Percentiles rank a stretch among this genome's conserved stretches.
These are phyloP conservation scores for Sesamia nonagrioides DNA, from an alignment of 1,140 invertebrate species.

Conservation along the genomic window DNA sequence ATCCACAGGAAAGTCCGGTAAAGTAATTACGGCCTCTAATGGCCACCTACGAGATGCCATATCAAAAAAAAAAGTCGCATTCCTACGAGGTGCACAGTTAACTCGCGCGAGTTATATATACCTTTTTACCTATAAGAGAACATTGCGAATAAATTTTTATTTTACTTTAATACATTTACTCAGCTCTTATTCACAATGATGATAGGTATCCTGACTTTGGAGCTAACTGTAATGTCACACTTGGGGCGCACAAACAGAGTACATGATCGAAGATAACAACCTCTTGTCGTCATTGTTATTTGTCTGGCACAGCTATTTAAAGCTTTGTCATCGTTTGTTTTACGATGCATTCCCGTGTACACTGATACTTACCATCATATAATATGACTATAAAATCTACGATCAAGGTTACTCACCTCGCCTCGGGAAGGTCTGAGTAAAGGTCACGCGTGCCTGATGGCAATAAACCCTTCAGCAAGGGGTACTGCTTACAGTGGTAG, in stretches of 20 bases:
- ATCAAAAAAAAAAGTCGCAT: no score
- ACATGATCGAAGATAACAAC: slow-evolving; percentile 51
- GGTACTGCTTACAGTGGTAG: slow-evolving; percentile 72
- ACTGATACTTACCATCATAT: not conserved
- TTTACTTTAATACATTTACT: no score
- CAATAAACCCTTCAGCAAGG: slow-evolving; percentile 74
- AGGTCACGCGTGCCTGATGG: slow-evolving; percentile 68
- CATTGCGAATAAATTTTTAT: no score
- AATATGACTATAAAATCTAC: slow-evolving; percentile 47
- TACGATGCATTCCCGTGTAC: not conserved
- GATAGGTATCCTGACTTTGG: slow-evolving; percentile 58
- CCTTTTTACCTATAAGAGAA: no score
- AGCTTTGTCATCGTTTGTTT: not conserved
- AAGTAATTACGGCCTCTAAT: no score
- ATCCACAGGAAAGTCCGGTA: no score
- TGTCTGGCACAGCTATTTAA: not conserved
- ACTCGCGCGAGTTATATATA: no score
- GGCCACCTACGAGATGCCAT: no score
- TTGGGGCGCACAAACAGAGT: slow-evolving; percentile 83
- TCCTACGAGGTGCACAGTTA: no score
- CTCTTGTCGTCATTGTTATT: not conserved
- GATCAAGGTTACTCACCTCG: slow-evolving; percentile 69
- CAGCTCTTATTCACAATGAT: slow-evolving; percentile 63
- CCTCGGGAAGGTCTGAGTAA: slow-evolving; percentile 88
- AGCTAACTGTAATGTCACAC: slow-evolving; percentile 85